Evolutionary conservation across 92 coral and sea anemone genomes (phyloP).

Genomic region (Porites evermanni): DNA sequence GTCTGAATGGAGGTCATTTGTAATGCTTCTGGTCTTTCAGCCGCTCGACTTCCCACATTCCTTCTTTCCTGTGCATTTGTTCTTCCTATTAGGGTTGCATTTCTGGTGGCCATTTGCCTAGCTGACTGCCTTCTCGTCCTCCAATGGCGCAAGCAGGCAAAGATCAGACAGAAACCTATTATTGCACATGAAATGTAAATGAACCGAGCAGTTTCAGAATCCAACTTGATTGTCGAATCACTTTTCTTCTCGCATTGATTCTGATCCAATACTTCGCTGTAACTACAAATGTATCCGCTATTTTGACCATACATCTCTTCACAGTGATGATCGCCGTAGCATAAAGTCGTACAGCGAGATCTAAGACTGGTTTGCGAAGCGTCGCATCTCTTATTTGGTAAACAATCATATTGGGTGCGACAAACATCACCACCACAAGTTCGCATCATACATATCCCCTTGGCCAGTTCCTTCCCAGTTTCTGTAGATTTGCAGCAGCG

Average conservation of each 20-base stretch:
- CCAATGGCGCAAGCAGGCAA: too few species aligned
- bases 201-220: too few species aligned
- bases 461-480: background rate
- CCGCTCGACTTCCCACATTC: background rate
- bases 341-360: background rate
- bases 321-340: background rate
- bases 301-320: background rate
- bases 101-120: background rate
- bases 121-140: too few species aligned
- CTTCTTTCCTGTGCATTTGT: background rate
- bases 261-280: background rate
- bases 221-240: too few species aligned
- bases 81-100: background rate
- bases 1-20: conserved; percentile 1
- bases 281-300: background rate
- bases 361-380: too few species aligned
- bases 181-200: too few species aligned
- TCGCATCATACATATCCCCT: background rate
- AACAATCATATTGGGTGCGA: background rate
- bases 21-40: background rate
- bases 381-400: background rate
- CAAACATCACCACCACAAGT: background rate
- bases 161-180: too few species aligned
- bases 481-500: background rate
- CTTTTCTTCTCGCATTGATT: background rate